Evolutionary conservation across 2,797 vertebrate species (phyloP), one percentile per base, ranked within the genome.

Genomic region (Enteromius treurensis): DNA sequence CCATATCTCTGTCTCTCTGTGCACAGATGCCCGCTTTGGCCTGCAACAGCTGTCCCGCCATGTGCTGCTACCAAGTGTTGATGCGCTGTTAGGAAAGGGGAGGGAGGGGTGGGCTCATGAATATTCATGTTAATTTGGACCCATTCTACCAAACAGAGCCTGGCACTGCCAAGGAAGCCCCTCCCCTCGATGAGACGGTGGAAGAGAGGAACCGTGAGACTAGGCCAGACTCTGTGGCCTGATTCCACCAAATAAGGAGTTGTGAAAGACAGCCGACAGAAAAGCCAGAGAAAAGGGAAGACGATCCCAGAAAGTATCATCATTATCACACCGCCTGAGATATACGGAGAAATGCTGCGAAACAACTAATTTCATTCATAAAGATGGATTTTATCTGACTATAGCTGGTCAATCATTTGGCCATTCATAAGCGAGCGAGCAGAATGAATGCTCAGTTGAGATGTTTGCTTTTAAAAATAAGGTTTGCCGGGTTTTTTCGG

Each of bases 61-160:
- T 95, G 95, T 95, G 94, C 93, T 92, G 88, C 92, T 84, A 95
- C 93, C 94, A 95, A 95, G 95, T 95, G 94, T 95, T 95, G 94
- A 94, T 89, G 93, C 82, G 89, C 85, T 92, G 91, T 91, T 89
- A 86, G 85, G 84, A 47, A 79, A 58, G 77, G 85, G 88, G 53
- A 83, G 86, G 83, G 73, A 76, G 87, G 88, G 84, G 86, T 89
- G 85, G 87, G 87, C 89, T 92, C 89, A 95, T 95, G 93, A 95
- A 95, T 95, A 95, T 95, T 95, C 93, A 95, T 95, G 88, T 87
- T 86, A 75, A 89, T 88, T 91, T 92, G 93, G 92, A 92, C 91
- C 90, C 89, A 85, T 88, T 90, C 86, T 88, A 92, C 89, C 92
- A 93, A 93, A 93, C 87, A 93, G 91, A 94, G 92, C 91, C 90